A percentile compares a stretch with the other conserved stretches of the same genome.
phyloP scores from a whole-genome alignment of 1,140 invertebrate genomes.

The Drosophila tsacasi region DNA sequence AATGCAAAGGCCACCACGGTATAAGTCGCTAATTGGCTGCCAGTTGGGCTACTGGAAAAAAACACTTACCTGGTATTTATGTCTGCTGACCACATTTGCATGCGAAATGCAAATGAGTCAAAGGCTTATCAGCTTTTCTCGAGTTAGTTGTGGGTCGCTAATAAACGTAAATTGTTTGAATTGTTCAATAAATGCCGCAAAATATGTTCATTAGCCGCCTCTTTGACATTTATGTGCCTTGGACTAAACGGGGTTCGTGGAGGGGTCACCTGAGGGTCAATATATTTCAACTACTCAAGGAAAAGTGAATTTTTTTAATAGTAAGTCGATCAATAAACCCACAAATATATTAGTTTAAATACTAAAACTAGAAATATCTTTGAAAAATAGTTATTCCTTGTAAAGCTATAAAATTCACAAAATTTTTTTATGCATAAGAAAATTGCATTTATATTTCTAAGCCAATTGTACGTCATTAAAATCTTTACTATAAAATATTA shows the following conservation, averaged over 20 bases:
- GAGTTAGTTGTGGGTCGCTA: constrained; percentile 59
- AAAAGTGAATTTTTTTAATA: background rate
- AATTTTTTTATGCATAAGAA: background rate
- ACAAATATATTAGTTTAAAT: too few species aligned
- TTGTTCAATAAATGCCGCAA: constrained; percentile 73
- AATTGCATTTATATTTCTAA: background rate
- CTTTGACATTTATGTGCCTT: constrained; percentile 59
- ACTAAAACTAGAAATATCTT: too few species aligned
- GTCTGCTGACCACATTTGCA: constrained; percentile 38
- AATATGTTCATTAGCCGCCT: constrained; percentile 50
- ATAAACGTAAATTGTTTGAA: constrained; percentile 72
- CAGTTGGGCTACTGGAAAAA: constrained; percentile 49
- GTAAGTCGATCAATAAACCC: too few species aligned
- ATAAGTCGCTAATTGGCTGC: constrained; percentile 55
- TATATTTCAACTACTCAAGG: background rate
- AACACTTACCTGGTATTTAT: constrained; percentile 6
- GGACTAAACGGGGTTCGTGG: background rate
- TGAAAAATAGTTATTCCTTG: too few species aligned
- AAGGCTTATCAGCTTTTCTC: constrained; percentile 13
- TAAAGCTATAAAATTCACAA: background rate
- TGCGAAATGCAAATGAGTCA: constrained; percentile 73
- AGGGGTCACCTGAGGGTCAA: constrained; percentile 10
- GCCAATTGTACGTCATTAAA: background rate
- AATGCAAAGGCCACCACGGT: constrained; percentile 15
- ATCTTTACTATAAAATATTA: background rate